Base-by-base conservation (phyloP, 2,113 vertebrate species). In the Oncorhynchus mykiss region DNA sequence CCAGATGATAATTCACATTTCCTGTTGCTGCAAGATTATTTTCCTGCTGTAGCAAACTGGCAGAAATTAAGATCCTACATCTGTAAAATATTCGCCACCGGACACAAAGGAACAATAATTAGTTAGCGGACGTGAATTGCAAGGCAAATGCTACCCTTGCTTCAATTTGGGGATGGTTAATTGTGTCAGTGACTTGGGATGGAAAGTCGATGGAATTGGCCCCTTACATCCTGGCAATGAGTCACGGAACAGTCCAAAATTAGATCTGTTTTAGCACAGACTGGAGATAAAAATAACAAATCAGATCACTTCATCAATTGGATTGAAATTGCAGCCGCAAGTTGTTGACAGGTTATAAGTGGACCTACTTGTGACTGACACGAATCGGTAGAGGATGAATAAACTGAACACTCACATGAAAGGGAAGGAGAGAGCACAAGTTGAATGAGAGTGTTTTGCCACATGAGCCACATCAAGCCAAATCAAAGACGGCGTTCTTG, bases 81-180 rank as follows among this genome's bases (percentile, higher is more conserved):
- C 51, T 62, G 22, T 31, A 22, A 72, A 65, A 3, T 68, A 31
- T 71, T 69, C 14, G 77, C 79, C 80, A 83, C 31, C 57, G 67
- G 79, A 72, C 80, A 87, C 81, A 82, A 78, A 74, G 75, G 27
- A 73, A 73, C 67, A 69, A 72, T 84, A 86, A 87, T 88, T 86
- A 85, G 86, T 80, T 83, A 75, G 79, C 84, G 73, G 76, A 85
- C 73, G 83, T 83, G 84, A 88, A 80, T 45, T 78, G 72, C 73
- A 77, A 66, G 75, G 65, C 68, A 73, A 82, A 73, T 70, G 71
- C 16, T 80, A 82, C 60, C 3, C 27, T 83, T 84, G 67, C 31
- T 34, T 45, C 31, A 39, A 39, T 68, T 82, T 67, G 59, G 49
- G 78, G 78, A 82, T 67, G 27, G 77, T 87, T 79, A 86, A 91